A percentile compares a stretch with the other conserved stretches of the same genome.
phyloP scores from a whole-genome alignment of 2,797 vertebrate genomes.

The Vespertilio murinus region DNA sequence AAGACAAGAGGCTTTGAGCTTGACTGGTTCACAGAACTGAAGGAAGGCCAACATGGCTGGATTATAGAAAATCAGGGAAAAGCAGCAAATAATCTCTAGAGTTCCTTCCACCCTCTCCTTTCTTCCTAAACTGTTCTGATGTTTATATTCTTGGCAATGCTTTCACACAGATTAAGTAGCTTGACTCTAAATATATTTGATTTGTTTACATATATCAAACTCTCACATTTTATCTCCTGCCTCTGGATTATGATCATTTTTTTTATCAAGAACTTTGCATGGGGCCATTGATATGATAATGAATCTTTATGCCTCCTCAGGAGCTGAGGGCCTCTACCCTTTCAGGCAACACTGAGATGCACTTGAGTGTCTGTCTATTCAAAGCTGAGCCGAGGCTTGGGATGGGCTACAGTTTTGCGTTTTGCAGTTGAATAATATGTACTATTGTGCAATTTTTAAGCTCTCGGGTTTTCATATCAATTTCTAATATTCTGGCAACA shows the following conservation, averaged over 20 bases:
- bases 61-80: constrained; percentile 37
- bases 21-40: not conserved
- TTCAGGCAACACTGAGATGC: constrained; percentile 20
- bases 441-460: constrained; percentile 2
- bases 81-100: constrained; percentile 37
- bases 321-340: constrained; percentile 9
- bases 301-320: constrained; percentile 19
- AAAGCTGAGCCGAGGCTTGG: not conserved
- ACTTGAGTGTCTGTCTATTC: constrained; percentile 4
- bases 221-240: constrained; percentile 59
- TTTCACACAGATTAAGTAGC: constrained; percentile 60
- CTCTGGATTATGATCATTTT: constrained; percentile 35
- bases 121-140: constrained; percentile 11
- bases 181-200: constrained; percentile 66
- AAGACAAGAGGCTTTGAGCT: not conserved
- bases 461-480: constrained; percentile 8
- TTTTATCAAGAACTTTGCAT: constrained; percentile 66
- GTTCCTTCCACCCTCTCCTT: not conserved
- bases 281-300: constrained; percentile 68
- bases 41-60: not conserved
- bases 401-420: not conserved
- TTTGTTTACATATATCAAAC: constrained; percentile 74
- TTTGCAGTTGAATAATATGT: constrained; percentile 37
- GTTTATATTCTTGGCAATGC: constrained; percentile 60
- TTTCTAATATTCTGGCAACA: constrained; percentile 40